Evolutionary conservation across 92 coral and sea anemone genomes (phyloP).

Genomic region (Epizoanthus stellaris): DNA sequence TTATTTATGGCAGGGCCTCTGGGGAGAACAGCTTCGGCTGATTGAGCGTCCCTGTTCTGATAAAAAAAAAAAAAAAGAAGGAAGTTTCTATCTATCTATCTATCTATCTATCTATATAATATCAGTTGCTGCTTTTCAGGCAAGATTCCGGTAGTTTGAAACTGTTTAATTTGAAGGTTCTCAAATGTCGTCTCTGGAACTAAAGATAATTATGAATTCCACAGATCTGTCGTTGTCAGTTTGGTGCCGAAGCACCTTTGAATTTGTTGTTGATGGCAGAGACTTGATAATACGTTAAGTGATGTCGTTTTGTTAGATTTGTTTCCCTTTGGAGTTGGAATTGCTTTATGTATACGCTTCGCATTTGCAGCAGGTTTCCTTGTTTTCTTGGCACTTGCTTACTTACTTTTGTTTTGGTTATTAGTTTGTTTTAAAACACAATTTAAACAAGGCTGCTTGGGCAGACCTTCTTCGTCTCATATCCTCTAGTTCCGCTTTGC

Average conservation of each 20-base stretch:
- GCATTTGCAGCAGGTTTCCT: neutral
- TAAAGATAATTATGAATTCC: slow-evolving; percentile 3
- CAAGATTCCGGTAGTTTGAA: slow-evolving; percentile 39
- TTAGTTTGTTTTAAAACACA: slow-evolving; percentile 50
- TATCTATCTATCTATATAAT: neutral
- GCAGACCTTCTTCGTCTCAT: slow-evolving; percentile 54
- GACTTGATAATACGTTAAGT: slow-evolving; percentile 14
- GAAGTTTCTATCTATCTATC: too few species aligned
- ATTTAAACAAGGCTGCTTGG: slow-evolving; percentile 57
- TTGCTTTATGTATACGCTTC: slow-evolving; percentile 16
- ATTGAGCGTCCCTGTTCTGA: too few species aligned
- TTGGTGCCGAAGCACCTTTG: too few species aligned
- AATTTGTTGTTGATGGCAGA: too few species aligned
- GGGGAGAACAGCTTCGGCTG: too few species aligned
- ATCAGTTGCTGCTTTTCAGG: slow-evolving; percentile 23
- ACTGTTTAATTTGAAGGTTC: slow-evolving; percentile 5
- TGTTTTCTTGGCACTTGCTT: neutral
- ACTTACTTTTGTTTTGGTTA: slow-evolving; percentile 12
- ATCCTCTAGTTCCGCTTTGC: slow-evolving; percentile 12
- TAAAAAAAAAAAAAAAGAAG: too few species aligned
- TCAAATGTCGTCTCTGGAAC: neutral
- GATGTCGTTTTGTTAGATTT: slow-evolving; percentile 19
- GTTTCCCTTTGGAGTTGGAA: neutral
- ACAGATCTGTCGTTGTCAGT: slow-evolving; percentile 3
- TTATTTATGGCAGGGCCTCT: too few species aligned